Conservation (phyloP, 2,113 vertebrate species). For the Amia ocellicauda region DNA sequence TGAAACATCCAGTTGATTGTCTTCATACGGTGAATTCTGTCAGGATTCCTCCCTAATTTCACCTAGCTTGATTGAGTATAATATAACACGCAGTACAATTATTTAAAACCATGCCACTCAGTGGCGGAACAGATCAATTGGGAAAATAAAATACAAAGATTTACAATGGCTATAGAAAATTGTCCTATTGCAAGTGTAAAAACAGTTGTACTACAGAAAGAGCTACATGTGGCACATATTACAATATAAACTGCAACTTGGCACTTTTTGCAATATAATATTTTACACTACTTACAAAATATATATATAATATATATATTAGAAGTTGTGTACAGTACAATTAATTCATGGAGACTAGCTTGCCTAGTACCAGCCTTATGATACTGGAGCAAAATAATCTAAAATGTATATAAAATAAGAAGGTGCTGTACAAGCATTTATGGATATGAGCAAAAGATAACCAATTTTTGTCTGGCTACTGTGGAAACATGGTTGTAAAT, state of each 20-base stretch:
- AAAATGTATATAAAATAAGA: not conserved
- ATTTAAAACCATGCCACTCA: slow-evolving; percentile 60
- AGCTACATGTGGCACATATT: slow-evolving; percentile 18
- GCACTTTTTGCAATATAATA: slow-evolving; percentile 11
- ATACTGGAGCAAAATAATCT: not conserved
- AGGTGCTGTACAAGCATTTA: not conserved
- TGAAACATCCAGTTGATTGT: slow-evolving; percentile 52
- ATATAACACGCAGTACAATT: slow-evolving; percentile 45
- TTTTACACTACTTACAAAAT: slow-evolving; percentile 36
- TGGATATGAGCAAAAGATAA: not conserved
- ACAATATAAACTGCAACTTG: slow-evolving; percentile 10
- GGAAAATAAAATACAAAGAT: slow-evolving; percentile 57
- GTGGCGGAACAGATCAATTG: slow-evolving; percentile 60
- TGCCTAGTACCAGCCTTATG: not conserved
- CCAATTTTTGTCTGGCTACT: not conserved
- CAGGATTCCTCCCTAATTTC: slow-evolving; percentile 30
- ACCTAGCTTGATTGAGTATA: slow-evolving; percentile 38
- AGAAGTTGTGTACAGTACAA: slow-evolving; percentile 5
- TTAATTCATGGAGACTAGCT: not conserved
- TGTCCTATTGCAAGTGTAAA: slow-evolving; percentile 18
- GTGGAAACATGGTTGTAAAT: not conserved
- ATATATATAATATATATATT: too few relatives aligned
- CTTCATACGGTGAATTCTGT: slow-evolving; percentile 34
- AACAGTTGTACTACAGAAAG: slow-evolving; percentile 5
- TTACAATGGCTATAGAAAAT: slow-evolving; percentile 57